Base-by-base conservation (phyloP, 2,797 vertebrate species). In the Pyrocephalus nanus region DNA sequence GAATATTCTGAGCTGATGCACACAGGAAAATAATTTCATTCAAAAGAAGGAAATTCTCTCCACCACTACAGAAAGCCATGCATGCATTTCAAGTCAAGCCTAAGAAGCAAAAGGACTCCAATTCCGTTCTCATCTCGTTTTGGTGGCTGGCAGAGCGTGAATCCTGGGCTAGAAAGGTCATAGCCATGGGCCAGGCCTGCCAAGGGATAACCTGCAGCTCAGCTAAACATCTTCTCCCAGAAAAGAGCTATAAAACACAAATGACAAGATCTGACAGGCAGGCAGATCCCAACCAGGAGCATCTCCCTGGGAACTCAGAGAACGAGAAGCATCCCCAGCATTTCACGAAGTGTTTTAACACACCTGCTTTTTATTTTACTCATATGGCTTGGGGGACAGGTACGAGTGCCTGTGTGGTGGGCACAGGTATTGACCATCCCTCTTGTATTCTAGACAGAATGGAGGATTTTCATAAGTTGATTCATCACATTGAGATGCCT, bases 371-470 rank as follows among this genome's bases (percentile, higher is more conserved):
- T 54, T 6, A 8, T 36, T 82, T 53, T 3, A 42, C 13, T 23
- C 60, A 13, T 3, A 10, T 19, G 12, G 50, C 26, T 23, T 26
- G 55, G 61, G 14, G 51, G 15, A 3, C 5, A n/a, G 15, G 8
- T 26, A 8, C 15, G 23, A 45, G 14, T 4, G 45, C 16, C 40
- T 16, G 15, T 57, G 48, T 47, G 54, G 43, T 34, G 30, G 74
- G 53, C 43, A 34, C 13, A 51, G 43, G 40, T 23, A 1, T 38
- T 36, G 6, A n/a, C 42, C n/a, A 27, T 15, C 47, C n/a, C 34
- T 15, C 48, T 27, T 11, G 18, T 7, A 32, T 0, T 43, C 51
- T 2, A 42, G 67, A n/a, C 19, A 11, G 29, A 53, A n/a, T 0
- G 2, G 27, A 15, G 9, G 20, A 15, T 30, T 50, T 51, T 42